Conservation (phyloP, 2,888 invertebrate genomes). For the Leptinotarsa haldemani region DNA sequence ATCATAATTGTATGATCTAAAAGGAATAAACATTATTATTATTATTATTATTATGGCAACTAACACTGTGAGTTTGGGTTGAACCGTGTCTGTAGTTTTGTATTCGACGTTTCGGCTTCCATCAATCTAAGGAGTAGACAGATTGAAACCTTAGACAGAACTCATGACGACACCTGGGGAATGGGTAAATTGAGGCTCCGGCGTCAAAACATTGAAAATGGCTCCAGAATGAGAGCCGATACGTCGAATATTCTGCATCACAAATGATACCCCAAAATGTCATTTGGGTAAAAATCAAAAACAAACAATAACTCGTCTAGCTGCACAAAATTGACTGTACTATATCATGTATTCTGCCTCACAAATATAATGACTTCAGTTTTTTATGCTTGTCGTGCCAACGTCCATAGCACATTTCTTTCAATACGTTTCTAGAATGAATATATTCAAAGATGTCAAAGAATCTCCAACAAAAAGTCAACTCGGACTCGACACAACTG, state of each 20-base stretch:
- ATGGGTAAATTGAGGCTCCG: too few species aligned
- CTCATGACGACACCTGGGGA: too few species aligned
- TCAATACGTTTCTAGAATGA: slow-evolving; percentile 48
- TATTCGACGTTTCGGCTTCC: too few species aligned
- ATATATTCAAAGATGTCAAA: slow-evolving; percentile 52
- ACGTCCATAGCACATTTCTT: slow-evolving; percentile 44
- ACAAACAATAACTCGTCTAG: background rate
- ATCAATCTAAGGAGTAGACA: too few species aligned
- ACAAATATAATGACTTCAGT: slow-evolving; percentile 36
- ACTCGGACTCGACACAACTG: slow-evolving; percentile 45
- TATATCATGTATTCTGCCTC: slow-evolving; percentile 3
- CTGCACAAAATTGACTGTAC: background rate
- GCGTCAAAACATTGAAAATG: too few species aligned
- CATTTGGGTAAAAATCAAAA: background rate
- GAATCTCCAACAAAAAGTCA: slow-evolving; percentile 48
- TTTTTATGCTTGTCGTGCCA: slow-evolving; percentile 48
- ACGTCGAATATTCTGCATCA: background rate
- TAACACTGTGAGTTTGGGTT: too few species aligned
- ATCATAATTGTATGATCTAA: too few species aligned
- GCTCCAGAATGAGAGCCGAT: too few species aligned
- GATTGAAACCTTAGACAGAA: too few species aligned
- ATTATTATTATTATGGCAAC: too few species aligned
- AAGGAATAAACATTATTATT: too few species aligned
- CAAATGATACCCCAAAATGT: background rate
- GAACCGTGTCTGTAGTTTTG: too few species aligned